A percentile compares a stretch with the other conserved stretches of the same genome.
These are phyloP conservation scores for Pedetes capensis DNA, from an alignment of 2,113 vertebrate species.

Conservation along the genomic window DNA sequence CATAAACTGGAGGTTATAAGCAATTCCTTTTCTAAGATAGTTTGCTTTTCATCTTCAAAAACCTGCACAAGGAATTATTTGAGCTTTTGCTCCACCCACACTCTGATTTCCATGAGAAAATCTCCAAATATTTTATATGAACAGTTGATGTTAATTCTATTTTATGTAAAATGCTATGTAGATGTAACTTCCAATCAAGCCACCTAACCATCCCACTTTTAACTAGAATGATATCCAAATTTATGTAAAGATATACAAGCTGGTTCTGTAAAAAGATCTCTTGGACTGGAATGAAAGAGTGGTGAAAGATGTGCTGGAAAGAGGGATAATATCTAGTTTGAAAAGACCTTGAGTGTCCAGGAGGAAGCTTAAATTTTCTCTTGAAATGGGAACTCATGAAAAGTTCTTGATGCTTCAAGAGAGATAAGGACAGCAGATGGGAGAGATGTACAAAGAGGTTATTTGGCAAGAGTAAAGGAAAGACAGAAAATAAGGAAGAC, in stretches of 20 bases:
- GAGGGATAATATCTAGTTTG: not conserved
- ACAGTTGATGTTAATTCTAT: not conserved
- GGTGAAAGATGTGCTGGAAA: not conserved
- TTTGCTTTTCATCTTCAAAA: constrained; percentile 2
- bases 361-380: not conserved
- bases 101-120: not conserved
- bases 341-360: not conserved
- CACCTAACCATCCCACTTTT: not conserved
- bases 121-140: not conserved
- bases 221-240: not conserved
- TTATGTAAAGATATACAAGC: constrained; percentile 1
- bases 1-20: not conserved
- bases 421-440: not conserved
- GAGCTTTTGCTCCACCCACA: not conserved
- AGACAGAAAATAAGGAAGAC: not conserved
- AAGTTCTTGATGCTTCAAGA: not conserved
- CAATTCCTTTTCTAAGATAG: not conserved
- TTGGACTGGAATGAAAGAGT: not conserved
- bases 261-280: not conserved
- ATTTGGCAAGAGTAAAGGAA: not conserved
- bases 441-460: not conserved
- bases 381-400: not conserved
- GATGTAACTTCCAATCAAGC: not conserved
- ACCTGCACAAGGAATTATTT: not conserved
- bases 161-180: not conserved